These are phyloP conservation scores for Pinctada fucata DNA, from an alignment of 2,888 invertebrate genomes.

Conservation along the genomic window DNA sequence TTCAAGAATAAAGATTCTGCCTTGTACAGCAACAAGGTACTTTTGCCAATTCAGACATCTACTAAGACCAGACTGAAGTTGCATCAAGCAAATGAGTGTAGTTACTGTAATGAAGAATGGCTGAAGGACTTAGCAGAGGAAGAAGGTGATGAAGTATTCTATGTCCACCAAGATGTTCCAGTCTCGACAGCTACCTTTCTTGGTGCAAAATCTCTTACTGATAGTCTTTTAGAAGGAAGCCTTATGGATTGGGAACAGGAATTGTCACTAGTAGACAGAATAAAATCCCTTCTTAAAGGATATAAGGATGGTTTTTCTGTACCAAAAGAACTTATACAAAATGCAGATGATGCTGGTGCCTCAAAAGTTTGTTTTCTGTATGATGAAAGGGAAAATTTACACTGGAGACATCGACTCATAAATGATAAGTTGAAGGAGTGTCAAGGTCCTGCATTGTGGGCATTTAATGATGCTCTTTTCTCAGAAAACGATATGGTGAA, in stretches of 20 bases:
- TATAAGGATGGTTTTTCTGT: slow-evolving; percentile 70
- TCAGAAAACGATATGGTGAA: slow-evolving; percentile 69
- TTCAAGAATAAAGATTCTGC: slow-evolving; percentile 18
- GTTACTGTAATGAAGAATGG: slow-evolving; percentile 44
- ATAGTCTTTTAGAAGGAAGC: slow-evolving; percentile 54
- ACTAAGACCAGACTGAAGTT: slow-evolving; percentile 25
- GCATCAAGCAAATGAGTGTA: slow-evolving; percentile 36
- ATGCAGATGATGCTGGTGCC: slow-evolving; percentile 71
- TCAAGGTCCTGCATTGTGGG: slow-evolving; percentile 74
- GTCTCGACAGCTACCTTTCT: slow-evolving; percentile 53
- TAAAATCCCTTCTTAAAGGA: slow-evolving; percentile 59
- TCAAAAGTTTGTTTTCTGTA: slow-evolving; percentile 63
- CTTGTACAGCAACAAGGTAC: slow-evolving; percentile 13
- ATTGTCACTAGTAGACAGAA: slow-evolving; percentile 62
- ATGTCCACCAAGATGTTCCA: slow-evolving; percentile 59
- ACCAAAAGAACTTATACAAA: slow-evolving; percentile 70
- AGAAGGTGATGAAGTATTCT: slow-evolving; percentile 49
- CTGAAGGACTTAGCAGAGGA: slow-evolving; percentile 28
- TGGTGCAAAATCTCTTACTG: slow-evolving; percentile 61
- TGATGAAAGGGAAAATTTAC: slow-evolving; percentile 61
- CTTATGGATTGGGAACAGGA: slow-evolving; percentile 59
- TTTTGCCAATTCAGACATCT: slow-evolving; percentile 30
- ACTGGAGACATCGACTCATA: slow-evolving; percentile 51
- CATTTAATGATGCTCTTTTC: slow-evolving; percentile 71
- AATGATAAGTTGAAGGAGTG: slow-evolving; percentile 62